A percentile compares a stretch with the other conserved stretches of the same genome.
phyloP scores from a whole-genome alignment of 2,888 invertebrate genomes.

The Acleris cristana region DNA sequence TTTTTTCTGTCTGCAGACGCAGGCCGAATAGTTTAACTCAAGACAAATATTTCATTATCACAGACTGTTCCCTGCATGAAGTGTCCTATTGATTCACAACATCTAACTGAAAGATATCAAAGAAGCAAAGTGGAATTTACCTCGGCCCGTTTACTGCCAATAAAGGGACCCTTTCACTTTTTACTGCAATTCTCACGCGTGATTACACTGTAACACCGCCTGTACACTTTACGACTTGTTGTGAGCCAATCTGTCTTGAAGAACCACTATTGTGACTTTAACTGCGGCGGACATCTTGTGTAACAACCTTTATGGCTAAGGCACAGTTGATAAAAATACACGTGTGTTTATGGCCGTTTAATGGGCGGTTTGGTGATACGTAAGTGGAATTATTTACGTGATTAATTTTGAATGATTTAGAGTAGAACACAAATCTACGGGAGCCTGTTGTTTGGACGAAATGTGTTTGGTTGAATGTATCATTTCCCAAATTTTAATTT shows the following conservation, averaged over 20 bases:
- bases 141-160: slow-evolving; percentile 49
- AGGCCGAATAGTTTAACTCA: too few relatives aligned
- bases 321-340: slow-evolving; percentile 21
- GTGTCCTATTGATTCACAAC: neutral
- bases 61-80: too few relatives aligned
- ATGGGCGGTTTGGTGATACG: neutral
- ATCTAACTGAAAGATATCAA: neutral
- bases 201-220: slow-evolving; percentile 44
- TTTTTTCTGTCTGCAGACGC: too few relatives aligned
- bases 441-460: too few relatives aligned
- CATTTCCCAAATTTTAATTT: too few relatives aligned
- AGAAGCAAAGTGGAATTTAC: slow-evolving; percentile 39
- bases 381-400: neutral
- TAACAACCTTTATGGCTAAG: slow-evolving; percentile 5
- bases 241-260: slow-evolving; percentile 29
- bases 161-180: slow-evolving; percentile 50
- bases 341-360: slow-evolving; percentile 17
- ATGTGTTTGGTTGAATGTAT: too few relatives aligned
- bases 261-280: slow-evolving; percentile 22
- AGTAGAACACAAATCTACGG: too few relatives aligned
- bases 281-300: slow-evolving; percentile 12
- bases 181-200: slow-evolving; percentile 48
- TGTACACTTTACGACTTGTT: slow-evolving; percentile 27
- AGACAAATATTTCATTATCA: too few relatives aligned
- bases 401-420: too few relatives aligned